These are phyloP conservation scores for Pristionchus pacificus DNA, from an alignment of 1,140 invertebrate species.

Conservation along the genomic window DNA sequence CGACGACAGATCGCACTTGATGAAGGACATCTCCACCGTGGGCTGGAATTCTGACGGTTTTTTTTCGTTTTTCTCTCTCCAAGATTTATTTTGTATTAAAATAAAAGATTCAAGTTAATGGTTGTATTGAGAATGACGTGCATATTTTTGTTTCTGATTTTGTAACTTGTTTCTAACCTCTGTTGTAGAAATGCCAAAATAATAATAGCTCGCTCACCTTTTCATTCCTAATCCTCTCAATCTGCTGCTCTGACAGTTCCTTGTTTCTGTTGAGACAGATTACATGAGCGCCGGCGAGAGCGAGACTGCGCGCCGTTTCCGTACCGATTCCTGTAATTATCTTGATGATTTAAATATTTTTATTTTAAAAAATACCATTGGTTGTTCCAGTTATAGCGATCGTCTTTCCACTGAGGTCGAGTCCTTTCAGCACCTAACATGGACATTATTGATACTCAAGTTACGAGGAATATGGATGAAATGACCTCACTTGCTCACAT, in stretches of 20 bases:
- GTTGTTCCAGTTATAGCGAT: neutral
- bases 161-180: no score
- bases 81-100: no score
- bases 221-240: constrained; percentile 60
- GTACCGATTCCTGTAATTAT: constrained; percentile 77
- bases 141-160: no score
- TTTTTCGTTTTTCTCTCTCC: no score
- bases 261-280: constrained; percentile 78
- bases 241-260: constrained; percentile 64
- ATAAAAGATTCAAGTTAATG: no score
- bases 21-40: no score
- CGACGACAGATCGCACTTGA: constrained; percentile 28
- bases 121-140: no score
- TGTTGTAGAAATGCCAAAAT: no score
- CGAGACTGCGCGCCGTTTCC: constrained; percentile 82
- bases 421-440: no score
- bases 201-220: no score
- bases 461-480: neutral
- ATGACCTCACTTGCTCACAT: neutral
- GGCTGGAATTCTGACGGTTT: no score
- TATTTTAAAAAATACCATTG: neutral
- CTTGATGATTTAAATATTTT: no score
- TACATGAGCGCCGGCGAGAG: constrained; percentile 71
- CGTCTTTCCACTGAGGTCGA: neutral
- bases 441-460: neutral